phyloP scores from a whole-genome alignment of 2,113 vertebrate genomes.

The Agelaius phoeniceus region DNA sequence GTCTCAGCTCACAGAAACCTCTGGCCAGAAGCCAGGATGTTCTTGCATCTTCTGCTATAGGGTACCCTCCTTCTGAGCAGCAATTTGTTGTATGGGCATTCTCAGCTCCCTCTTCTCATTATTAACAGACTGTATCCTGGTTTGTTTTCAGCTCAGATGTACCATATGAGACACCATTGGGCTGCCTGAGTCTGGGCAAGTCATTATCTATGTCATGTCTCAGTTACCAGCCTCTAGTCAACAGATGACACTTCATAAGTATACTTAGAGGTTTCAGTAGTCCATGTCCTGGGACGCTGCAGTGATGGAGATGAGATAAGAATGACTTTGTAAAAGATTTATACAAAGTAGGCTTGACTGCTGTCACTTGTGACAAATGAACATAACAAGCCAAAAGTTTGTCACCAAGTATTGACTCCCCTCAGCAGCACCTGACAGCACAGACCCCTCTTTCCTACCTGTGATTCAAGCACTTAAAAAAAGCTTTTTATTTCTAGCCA shows the following conservation, averaged over 20 bases:
- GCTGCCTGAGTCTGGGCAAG: background rate
- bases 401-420: background rate
- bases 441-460: background rate
- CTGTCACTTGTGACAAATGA: background rate
- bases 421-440: background rate
- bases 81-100: background rate
- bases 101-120: background rate
- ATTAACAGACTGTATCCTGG: background rate
- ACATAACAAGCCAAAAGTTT: background rate
- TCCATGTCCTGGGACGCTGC: background rate
- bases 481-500: background rate
- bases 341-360: background rate
- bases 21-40: background rate
- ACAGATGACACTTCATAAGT: background rate
- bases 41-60: background rate
- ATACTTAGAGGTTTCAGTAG: background rate
- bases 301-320: background rate
- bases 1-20: background rate
- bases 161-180: background rate
- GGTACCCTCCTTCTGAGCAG: background rate
- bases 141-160: background rate
- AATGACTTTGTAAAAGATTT: background rate
- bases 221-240: background rate
- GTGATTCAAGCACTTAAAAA: background rate
- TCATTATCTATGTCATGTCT: background rate